Conservation (phyloP, 1,140 invertebrate species). For the Psilanteris sp. region DNA sequence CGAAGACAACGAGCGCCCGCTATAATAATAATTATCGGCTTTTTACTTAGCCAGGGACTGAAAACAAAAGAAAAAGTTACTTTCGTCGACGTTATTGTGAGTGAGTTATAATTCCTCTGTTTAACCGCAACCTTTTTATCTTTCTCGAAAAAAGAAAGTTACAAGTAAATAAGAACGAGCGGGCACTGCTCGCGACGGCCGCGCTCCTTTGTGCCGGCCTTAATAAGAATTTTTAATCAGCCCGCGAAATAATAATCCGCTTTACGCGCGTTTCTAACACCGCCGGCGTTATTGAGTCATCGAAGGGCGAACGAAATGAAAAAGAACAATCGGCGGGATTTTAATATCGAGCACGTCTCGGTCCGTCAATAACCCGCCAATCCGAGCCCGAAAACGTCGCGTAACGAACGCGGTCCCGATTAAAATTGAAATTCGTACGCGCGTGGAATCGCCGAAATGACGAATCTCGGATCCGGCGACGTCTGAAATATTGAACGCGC, state of each 20-base stretch:
- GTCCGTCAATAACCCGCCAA: too few species aligned
- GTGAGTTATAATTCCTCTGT: constrained; percentile 51
- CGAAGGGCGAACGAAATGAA: neutral
- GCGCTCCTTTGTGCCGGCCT: constrained; percentile 15
- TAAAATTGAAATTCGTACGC: constrained; percentile 54
- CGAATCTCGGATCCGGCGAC: too few species aligned
- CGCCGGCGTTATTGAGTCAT: constrained; percentile 23
- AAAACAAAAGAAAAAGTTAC: constrained; percentile 4
- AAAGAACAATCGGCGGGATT: too few species aligned
- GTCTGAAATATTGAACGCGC: too few species aligned
- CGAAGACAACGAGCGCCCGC: too few species aligned
- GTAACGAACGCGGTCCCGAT: constrained; percentile 32
- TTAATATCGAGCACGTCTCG: too few species aligned
- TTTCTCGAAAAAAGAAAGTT: constrained; percentile 2
- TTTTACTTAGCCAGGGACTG: constrained; percentile 13
- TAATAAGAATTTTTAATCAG: constrained; percentile 58
- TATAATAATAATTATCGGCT: constrained; percentile 7
- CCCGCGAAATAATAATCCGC: constrained; percentile 18
- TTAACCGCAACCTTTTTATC: constrained; percentile 40
- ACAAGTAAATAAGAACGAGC: constrained; percentile 43
- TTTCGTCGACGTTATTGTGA: constrained; percentile 4
- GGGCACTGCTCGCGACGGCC: constrained; percentile 7
- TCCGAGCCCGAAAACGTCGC: constrained; percentile 3
- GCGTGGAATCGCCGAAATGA: constrained; percentile 30
- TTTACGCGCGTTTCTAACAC: constrained; percentile 14